Evolutionary conservation across 2,888 invertebrate species (phyloP), one percentile per base, ranked within the genome.

Genomic region (Eueremaeus valkanovi): DNA sequence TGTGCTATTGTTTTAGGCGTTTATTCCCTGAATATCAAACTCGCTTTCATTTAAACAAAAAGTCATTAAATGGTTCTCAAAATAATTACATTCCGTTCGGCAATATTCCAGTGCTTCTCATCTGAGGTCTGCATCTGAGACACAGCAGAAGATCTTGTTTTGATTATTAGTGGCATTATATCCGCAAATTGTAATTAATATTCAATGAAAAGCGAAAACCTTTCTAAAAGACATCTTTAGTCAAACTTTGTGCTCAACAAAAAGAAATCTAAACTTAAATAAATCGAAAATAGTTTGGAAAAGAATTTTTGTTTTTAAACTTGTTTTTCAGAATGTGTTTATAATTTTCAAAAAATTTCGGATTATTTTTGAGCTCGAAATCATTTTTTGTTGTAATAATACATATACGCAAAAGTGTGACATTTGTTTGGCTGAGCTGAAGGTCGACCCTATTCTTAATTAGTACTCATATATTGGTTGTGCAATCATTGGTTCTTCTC

Each of bases 361-460:
- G 21, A 21, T 51, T 51, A 51, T 51, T 51, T 45, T 51, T 51
- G n/a, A 51, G 51, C 51, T n/a, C n/a, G 21, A 9, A 5, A 5
- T 21, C n/a, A 21, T 18, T 51, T 51, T 51, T 16, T 51, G 21
- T n/a, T 6, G 21, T 21, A 21, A 21, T 51, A 51, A 21, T 21
- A n/a, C 51, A n/a, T n/a, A 51, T 5, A 51, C 51, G 61, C 33
- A 33, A 61, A 61, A 31, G 24, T 61, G 31, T 61, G 61, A 29
- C 61, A 61, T 33, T 61, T 33, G 21, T 61, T 61, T 33, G 31
- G 33, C n/a, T 29, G 29, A 29, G 29, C 33, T 61, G 61, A 61
- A 61, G 61, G 61, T 61, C 61, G 61, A 61, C 61, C 61, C 31
- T 61, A 61, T 61, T 61, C 61, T 61, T 31, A 33, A 29, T 11